phyloP scores from a whole-genome alignment of 2,888 invertebrate genomes.

The Abrostola tripartita region DNA sequence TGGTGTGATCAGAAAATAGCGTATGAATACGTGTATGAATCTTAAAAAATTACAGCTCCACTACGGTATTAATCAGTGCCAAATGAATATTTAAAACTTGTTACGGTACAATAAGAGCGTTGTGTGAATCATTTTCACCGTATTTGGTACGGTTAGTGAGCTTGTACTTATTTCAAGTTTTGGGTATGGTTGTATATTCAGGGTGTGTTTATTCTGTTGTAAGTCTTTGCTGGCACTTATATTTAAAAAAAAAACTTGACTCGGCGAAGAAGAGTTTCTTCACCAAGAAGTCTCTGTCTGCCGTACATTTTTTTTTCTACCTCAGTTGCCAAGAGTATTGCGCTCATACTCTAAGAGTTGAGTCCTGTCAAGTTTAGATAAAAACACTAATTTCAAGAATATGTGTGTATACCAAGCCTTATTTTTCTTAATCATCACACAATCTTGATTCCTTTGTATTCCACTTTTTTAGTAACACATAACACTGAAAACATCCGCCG shows the following conservation, averaged over 20 bases:
- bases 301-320: too few relatives aligned
- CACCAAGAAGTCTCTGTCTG: too few relatives aligned
- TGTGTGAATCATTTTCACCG: constrained; percentile 5
- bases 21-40: not conserved
- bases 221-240: too few relatives aligned
- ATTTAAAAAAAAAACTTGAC: too few relatives aligned
- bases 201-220: not conserved
- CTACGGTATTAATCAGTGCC: not conserved
- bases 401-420: too few relatives aligned
- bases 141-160: constrained; percentile 1
- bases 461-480: not conserved
- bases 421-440: not conserved
- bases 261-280: too few relatives aligned
- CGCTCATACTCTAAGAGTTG: too few relatives aligned
- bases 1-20: constrained; percentile 6
- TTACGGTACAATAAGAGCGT: constrained; percentile 3
- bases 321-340: too few relatives aligned
- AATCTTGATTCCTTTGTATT: not conserved
- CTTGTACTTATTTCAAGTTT: constrained; percentile 2
- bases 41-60: not conserved
- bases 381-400: too few relatives aligned
- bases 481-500: constrained; percentile 14
- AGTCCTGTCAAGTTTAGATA: too few relatives aligned
- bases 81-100: constrained; percentile 6
- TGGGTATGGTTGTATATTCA: not conserved